Conservation (phyloP, 2,113 vertebrate species). For the Sardina pilchardus region DNA sequence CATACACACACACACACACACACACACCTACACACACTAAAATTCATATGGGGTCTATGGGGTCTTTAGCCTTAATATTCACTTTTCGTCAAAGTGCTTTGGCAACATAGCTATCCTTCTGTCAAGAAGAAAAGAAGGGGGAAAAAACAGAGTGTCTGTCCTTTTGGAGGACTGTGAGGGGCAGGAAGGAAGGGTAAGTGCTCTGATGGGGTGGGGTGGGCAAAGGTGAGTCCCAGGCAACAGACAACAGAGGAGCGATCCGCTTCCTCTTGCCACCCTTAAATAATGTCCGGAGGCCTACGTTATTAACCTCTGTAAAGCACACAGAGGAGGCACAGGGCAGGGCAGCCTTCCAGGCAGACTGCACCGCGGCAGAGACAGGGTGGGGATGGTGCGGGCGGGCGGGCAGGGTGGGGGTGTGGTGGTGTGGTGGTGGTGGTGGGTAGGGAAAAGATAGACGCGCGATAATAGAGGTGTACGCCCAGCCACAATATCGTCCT, state of each 20-base stretch:
- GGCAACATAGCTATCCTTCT: no score
- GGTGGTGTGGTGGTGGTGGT: neutral
- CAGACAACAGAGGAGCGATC: slow-evolving; percentile 68
- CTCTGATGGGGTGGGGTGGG: slow-evolving; percentile 44
- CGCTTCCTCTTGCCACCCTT: slow-evolving; percentile 68
- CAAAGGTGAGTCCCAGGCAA: slow-evolving; percentile 68
- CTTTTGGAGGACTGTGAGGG: slow-evolving; percentile 40
- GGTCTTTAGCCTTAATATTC: no score
- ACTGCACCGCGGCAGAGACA: slow-evolving; percentile 53
- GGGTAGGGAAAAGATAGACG: slow-evolving; percentile 67
- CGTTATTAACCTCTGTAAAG: slow-evolving; percentile 80
- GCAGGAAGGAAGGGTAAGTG: slow-evolving; percentile 49
- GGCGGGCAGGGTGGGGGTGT: neutral
- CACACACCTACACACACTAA: no score
- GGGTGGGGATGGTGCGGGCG: neutral
- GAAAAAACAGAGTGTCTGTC: neutral
- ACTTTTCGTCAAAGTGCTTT: neutral
- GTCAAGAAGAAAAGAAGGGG: neutral
- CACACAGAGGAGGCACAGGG: slow-evolving; percentile 58
- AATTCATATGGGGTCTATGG: no score
- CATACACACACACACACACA: no score
- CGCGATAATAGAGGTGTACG: slow-evolving; percentile 71
- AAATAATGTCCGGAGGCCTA: slow-evolving; percentile 78
- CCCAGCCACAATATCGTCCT: slow-evolving; percentile 53
- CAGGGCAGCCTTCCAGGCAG: slow-evolving; percentile 60